phyloP scores from a whole-genome alignment of 2,888 invertebrate genomes.

The Dryocosmus kuriphilus region DNA sequence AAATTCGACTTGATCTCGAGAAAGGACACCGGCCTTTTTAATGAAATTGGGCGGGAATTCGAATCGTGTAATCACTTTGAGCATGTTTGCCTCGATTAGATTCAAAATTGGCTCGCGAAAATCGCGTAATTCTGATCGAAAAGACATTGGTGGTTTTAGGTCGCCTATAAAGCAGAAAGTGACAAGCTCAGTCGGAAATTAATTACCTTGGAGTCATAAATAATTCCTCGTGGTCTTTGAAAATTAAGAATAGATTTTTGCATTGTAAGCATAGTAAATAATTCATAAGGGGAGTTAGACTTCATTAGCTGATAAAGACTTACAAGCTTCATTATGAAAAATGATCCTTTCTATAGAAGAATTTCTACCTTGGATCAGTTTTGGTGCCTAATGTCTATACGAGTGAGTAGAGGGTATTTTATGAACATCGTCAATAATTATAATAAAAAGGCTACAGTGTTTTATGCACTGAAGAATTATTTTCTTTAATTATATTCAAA shows the following conservation, averaged over 20 bases:
- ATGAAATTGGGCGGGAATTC: constrained; percentile 35
- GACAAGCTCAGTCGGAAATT: constrained; percentile 7
- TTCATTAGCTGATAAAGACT: neutral
- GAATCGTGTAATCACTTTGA: constrained; percentile 11
- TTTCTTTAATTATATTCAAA: too few relatives aligned
- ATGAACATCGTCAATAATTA: too few relatives aligned
- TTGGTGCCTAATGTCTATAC: too few relatives aligned
- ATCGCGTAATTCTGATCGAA: constrained; percentile 5
- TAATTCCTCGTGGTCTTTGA: constrained; percentile 3
- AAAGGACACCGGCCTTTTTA: constrained; percentile 12
- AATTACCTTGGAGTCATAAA: constrained; percentile 24
- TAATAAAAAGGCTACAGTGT: too few relatives aligned
- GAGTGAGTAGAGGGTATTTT: too few relatives aligned
- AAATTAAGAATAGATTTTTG: constrained; percentile 13
- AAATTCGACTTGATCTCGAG: constrained; percentile 30
- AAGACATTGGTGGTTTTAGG: neutral
- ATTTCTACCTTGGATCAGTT: neutral
- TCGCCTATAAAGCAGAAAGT: neutral
- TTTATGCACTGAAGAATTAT: too few relatives aligned
- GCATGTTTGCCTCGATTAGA: constrained; percentile 22
- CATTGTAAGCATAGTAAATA: constrained; percentile 3
- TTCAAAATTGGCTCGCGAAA: constrained; percentile 14
- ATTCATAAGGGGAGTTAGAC: neutral
- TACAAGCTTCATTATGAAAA: neutral
- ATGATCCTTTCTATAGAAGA: neutral